phyloP scores from a whole-genome alignment of 2,888 invertebrate species.

The Troides oblongomaculatus region DNA sequence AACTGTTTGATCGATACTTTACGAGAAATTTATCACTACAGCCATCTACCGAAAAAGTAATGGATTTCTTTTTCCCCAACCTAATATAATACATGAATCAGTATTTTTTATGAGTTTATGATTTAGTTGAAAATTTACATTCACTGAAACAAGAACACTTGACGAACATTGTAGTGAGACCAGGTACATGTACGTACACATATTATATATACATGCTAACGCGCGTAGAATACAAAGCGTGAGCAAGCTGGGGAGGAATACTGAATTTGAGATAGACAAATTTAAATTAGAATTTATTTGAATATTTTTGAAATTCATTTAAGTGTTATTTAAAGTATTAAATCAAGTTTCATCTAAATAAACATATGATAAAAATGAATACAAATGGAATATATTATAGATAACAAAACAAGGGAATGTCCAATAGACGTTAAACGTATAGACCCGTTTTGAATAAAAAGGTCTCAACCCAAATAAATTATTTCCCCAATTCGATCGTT shows the following conservation, averaged over 20 bases:
- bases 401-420: conserved; percentile 50
- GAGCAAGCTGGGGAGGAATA: conserved; percentile 21
- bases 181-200: conserved; percentile 2
- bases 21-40: no score
- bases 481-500: conserved; percentile 72
- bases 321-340: no score
- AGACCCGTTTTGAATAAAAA: conserved; percentile 61
- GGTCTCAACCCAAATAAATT: conserved; percentile 70
- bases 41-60: no score
- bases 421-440: conserved; percentile 55
- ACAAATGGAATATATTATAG: conserved; percentile 27
- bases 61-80: no score
- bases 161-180: conserved; percentile 24
- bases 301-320: no score
- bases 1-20: no score
- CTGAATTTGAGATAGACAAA: conserved; percentile 17
- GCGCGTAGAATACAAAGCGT: conserved; percentile 25
- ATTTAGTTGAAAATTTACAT: conserved; percentile 10
- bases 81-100: no score
- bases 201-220: conserved; percentile 10
- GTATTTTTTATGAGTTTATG: no score
- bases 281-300: conserved; percentile 14
- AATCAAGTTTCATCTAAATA: background rate
- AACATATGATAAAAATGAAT: background rate
- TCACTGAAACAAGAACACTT: conserved; percentile 25